Evolutionary conservation across 2,113 vertebrate species (phyloP).

Genomic region (Heterotis niloticus): DNA sequence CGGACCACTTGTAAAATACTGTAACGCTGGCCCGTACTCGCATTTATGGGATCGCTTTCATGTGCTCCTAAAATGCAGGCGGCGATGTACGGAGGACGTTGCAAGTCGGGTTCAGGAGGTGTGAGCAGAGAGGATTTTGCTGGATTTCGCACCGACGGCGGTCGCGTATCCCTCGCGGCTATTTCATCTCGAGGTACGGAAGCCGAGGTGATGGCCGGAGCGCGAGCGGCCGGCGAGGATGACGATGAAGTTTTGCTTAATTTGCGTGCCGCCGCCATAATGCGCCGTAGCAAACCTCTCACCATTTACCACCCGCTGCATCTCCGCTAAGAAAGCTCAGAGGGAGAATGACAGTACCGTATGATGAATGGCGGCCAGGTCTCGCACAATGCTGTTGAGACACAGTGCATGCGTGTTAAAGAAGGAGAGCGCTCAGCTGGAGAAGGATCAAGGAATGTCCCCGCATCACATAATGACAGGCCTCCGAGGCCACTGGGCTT

Average conservation of each 20-base stretch:
- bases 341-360: neutral
- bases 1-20: slow-evolving; percentile 10
- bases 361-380: neutral
- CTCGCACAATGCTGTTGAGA: neutral
- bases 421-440: slow-evolving; percentile 37
- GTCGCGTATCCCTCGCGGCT: too few relatives aligned
- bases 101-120: neutral
- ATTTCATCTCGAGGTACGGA: too few relatives aligned
- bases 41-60: slow-evolving; percentile 8
- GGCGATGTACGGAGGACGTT: neutral
- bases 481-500: slow-evolving; percentile 33
- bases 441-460: slow-evolving; percentile 42
- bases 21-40: neutral
- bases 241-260: neutral
- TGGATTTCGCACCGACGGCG: too few relatives aligned
- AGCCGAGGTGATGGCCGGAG: neutral
- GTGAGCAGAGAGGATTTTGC: neutral
- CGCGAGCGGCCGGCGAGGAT: too few relatives aligned
- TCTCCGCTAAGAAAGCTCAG: neutral
- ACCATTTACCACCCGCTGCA: too few relatives aligned
- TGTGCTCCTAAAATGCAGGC: slow-evolving; percentile 11
- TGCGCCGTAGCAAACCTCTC: too few relatives aligned
- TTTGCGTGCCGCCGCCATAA: too few relatives aligned
- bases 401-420: neutral
- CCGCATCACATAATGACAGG: slow-evolving; percentile 45